Percentiles rank a stretch among this genome's conserved stretches.
Conservation (phyloP, 2,888 invertebrate genomes). For the Onchidella celtica region DNA sequence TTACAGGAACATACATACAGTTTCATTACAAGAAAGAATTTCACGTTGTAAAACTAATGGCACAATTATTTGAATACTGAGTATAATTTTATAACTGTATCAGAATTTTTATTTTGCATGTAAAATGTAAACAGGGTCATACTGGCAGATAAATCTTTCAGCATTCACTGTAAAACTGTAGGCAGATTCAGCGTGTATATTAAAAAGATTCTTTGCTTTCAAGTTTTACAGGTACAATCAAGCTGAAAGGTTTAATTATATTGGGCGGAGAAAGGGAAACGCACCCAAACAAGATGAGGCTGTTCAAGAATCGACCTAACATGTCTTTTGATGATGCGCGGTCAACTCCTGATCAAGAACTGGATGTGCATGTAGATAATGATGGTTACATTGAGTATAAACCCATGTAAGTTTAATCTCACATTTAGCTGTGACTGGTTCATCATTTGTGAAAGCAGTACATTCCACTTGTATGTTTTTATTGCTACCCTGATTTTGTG, state of each 20-base stretch:
- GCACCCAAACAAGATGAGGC: slow-evolving; percentile 91
- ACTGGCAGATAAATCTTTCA: too few species aligned
- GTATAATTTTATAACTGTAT: too few species aligned
- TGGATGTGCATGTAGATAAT: slow-evolving; percentile 90
- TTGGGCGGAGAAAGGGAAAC: slow-evolving; percentile 92
- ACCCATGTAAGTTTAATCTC: slow-evolving; percentile 87
- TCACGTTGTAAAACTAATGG: too few species aligned
- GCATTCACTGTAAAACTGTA: too few species aligned
- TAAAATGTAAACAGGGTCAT: too few species aligned
- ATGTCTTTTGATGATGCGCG: slow-evolving; percentile 96
- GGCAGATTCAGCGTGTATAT: too few species aligned
- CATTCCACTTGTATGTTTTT: neutral
- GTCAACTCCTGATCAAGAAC: slow-evolving; percentile 89
- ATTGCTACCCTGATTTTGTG: neutral
- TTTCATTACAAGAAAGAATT: too few species aligned
- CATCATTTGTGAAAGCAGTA: neutral
- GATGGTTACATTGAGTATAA: slow-evolving; percentile 92
- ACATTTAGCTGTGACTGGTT: neutral
- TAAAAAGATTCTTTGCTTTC: too few species aligned
- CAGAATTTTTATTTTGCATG: too few species aligned
- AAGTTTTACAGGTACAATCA: slow-evolving; percentile 95
- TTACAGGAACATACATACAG: too few species aligned
- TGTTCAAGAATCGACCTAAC: slow-evolving; percentile 95
- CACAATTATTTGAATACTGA: too few species aligned
- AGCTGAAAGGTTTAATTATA: slow-evolving; percentile 95